Percentiles rank a stretch among this genome's conserved stretches.
Conservation (phyloP, 2,113 vertebrate species). For the Papio anubis region DNA sequence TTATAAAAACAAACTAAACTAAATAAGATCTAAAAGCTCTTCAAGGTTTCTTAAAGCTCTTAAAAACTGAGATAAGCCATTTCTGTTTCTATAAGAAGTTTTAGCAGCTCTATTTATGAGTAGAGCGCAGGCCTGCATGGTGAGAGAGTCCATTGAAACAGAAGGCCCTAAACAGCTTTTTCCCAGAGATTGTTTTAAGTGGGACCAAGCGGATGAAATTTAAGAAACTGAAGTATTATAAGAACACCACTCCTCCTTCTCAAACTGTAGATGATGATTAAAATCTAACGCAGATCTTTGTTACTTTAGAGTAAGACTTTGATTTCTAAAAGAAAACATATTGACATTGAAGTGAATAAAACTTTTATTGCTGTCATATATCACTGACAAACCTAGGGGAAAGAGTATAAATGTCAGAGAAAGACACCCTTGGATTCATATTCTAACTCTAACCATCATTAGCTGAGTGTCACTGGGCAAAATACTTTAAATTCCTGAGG, state of each 20-base stretch:
- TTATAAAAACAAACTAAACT: slow-evolving; percentile 6
- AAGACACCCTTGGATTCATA: background rate
- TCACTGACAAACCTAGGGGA: accelerated
- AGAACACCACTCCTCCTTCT: background rate
- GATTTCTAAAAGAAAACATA: background rate
- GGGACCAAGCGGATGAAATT: background rate
- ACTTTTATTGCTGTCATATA: background rate
- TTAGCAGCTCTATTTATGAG: background rate
- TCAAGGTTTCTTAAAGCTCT: slow-evolving; percentile 31
- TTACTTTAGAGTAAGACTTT: background rate
- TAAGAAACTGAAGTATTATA: background rate
- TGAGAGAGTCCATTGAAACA: background rate
- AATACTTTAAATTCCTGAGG: background rate
- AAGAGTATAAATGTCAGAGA: background rate
- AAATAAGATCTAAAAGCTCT: background rate
- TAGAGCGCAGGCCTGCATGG: background rate
- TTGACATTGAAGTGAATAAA: background rate
- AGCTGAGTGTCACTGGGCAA: background rate
- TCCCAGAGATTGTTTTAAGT: background rate
- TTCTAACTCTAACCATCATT: background rate
- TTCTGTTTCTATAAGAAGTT: background rate
- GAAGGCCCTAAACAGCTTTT: background rate
- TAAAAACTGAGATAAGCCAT: background rate
- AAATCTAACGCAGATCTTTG: background rate
- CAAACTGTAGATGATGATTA: background rate